Conservation (phyloP, 2,113 vertebrate genomes). For the Cynopterus brachyotis region DNA sequence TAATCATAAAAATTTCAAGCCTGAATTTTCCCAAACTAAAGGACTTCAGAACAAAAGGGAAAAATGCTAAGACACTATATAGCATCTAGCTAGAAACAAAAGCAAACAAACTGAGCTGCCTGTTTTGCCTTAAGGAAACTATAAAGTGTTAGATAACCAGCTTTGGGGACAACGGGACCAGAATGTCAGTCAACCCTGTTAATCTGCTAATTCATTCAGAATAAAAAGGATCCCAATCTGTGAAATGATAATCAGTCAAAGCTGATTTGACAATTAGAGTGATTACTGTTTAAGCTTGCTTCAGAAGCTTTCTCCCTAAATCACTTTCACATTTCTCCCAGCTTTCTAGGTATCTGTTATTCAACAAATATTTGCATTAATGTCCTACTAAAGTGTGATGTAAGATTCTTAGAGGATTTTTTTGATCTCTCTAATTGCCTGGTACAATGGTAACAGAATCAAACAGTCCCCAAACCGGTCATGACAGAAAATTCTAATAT, state of each 20-base stretch:
- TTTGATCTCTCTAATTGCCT: neutral
- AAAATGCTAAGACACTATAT: neutral
- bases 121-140: conserved; percentile 11
- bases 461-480: neutral
- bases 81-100: neutral
- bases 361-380: neutral
- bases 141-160: neutral
- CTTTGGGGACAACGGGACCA: neutral
- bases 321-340: neutral
- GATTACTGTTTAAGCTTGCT: neutral
- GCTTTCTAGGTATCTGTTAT: neutral
- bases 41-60: conserved; percentile 20
- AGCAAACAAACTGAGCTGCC: neutral
- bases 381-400: neutral
- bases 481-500: conserved; percentile 14
- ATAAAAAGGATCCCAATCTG: neutral
- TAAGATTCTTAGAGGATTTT: neutral
- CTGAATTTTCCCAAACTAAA: neutral
- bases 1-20: conserved; percentile 8
- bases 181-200: neutral
- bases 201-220: conserved; percentile 20
- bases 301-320: neutral
- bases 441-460: neutral
- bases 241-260: conserved; percentile 28
- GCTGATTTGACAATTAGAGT: neutral